A percentile compares a stretch with the other conserved stretches of the same genome.
Conservation (phyloP, 2,797 vertebrate genomes). For the Malurus splendens region DNA sequence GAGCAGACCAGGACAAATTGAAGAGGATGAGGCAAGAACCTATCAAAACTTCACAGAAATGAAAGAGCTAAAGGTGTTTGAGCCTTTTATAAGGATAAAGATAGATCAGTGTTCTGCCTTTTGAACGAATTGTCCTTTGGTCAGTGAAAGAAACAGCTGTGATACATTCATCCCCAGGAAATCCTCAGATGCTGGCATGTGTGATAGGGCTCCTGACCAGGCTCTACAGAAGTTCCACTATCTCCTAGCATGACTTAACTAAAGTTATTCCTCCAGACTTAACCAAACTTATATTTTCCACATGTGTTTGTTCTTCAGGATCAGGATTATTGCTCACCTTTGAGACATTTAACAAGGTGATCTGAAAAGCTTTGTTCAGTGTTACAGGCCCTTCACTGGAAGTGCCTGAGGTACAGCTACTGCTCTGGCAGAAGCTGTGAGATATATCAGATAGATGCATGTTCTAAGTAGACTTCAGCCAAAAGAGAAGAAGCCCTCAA, state of each 20-base stretch:
- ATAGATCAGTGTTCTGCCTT: background rate
- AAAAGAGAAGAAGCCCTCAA: background rate
- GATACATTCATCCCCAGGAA: background rate
- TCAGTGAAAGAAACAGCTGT: background rate
- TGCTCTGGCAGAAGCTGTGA: background rate
- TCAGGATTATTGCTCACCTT: background rate
- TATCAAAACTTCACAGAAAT: background rate
- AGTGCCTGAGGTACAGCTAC: background rate
- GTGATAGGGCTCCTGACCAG: background rate
- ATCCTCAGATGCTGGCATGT: background rate
- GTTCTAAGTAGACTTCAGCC: background rate
- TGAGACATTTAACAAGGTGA: background rate
- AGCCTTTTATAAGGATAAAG: background rate
- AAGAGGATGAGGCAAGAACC: background rate
- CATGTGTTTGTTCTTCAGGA: background rate
- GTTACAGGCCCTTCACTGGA: background rate
- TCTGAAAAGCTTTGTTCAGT: background rate
- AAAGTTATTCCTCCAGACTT: background rate
- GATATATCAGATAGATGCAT: background rate
- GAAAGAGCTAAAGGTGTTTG: background rate
- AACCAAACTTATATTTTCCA: background rate
- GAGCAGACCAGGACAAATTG: background rate
- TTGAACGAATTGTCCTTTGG: background rate
- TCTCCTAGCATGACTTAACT: background rate
- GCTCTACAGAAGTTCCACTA: background rate